A percentile compares a stretch with the other conserved stretches of the same genome.
phyloP scores from a whole-genome alignment of 2,888 invertebrate species.

The Andrena marginata region DNA sequence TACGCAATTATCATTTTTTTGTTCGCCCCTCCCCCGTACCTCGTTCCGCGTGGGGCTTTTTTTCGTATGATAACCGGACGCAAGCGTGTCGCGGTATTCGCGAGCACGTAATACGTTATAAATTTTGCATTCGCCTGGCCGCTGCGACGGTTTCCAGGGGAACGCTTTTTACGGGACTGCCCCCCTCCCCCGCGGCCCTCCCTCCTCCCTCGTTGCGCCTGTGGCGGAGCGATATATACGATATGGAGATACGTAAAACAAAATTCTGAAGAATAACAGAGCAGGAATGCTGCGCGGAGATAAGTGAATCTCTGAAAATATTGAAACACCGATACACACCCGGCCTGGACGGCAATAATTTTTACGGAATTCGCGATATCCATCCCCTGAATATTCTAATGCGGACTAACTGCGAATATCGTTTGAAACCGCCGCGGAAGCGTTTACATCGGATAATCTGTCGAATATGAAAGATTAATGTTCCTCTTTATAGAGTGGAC shows the following conservation, averaged over 20 bases:
- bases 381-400: slow-evolving; percentile 30
- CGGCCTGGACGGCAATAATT: slow-evolving; percentile 44
- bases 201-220: not conserved
- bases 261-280: slow-evolving; percentile 62
- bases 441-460: not conserved
- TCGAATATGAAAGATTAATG: not conserved
- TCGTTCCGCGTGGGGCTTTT: not conserved
- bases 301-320: slow-evolving; percentile 65
- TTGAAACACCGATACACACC: slow-evolving; percentile 56
- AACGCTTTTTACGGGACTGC: slow-evolving; percentile 36
- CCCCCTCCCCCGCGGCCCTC: no score
- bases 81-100: slow-evolving; percentile 40
- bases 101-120: slow-evolving; percentile 52
- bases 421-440: not conserved
- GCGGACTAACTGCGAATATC: slow-evolving; percentile 12
- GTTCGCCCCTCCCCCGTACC: no score
- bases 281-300: slow-evolving; percentile 51
- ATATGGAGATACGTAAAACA: slow-evolving; percentile 53
- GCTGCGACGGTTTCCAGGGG: slow-evolving; percentile 42
- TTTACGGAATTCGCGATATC: slow-evolving; percentile 37
- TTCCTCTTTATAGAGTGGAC: not conserved
- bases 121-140: slow-evolving; percentile 46
- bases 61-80: slow-evolving; percentile 34
- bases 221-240: slow-evolving; percentile 36
- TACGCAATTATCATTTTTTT: slow-evolving; percentile 30